Evolutionary conservation across 2,797 vertebrate species (phyloP).

Genomic region (Hemitrygon akajei): DNA sequence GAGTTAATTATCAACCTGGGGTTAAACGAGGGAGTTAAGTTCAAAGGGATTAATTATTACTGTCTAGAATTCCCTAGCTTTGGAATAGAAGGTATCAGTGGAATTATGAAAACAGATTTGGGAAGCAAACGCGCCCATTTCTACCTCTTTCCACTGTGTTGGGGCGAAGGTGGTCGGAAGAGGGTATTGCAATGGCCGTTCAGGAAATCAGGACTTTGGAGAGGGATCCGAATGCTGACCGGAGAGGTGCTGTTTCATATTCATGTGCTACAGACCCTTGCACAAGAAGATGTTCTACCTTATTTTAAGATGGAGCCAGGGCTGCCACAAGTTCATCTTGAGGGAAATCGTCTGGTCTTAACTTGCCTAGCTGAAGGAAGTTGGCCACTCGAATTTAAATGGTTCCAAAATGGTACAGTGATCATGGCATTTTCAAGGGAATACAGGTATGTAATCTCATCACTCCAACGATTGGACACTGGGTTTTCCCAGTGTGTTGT

Average conservation of each 20-base stretch:
- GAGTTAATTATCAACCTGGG: conserved; percentile 27
- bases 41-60: conserved; percentile 1
- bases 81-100: neutral
- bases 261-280: no score
- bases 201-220: conserved; percentile 16
- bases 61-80: neutral
- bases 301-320: conserved; percentile 75
- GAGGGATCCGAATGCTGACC: neutral
- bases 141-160: neutral
- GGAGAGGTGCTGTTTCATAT: neutral
- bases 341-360: conserved; percentile 71
- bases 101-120: neutral
- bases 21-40: neutral
- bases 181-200: neutral
- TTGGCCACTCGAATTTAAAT: conserved; percentile 79
- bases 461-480: conserved; percentile 67
- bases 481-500: conserved; percentile 83
- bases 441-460: conserved; percentile 70
- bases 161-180: neutral
- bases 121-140: neutral
- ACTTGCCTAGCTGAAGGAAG: conserved; percentile 76
- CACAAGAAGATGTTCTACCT: conserved; percentile 70
- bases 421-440: conserved; percentile 65
- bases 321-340: conserved; percentile 66
- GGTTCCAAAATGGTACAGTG: conserved; percentile 61